A percentile compares a stretch with the other conserved stretches of the same genome.
Conservation (phyloP, 2,113 vertebrate species). For the Phylloscopus whistleri region DNA sequence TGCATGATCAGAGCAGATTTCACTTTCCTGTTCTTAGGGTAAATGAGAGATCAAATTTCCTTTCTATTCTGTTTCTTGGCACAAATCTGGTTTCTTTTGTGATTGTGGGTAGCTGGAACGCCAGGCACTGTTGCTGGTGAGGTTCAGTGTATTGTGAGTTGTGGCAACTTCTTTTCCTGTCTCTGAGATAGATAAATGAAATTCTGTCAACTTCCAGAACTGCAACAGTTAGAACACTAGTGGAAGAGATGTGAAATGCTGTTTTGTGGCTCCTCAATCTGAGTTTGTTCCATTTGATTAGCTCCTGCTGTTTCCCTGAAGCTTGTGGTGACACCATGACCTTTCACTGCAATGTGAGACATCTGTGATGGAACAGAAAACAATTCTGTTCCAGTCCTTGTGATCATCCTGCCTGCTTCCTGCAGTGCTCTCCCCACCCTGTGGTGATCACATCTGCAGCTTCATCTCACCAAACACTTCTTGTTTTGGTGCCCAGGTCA, state of each 20-base stretch:
- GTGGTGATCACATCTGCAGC: not conserved
- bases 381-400: not conserved
- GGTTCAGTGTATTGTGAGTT: not conserved
- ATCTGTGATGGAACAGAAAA: not conserved
- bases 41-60: not conserved
- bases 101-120: not conserved
- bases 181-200: not conserved
- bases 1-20: fast-evolving
- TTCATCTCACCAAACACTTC: not conserved
- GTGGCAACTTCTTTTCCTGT: not conserved
- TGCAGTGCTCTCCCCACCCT: not conserved
- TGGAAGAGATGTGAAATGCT: not conserved
- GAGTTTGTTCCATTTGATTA: not conserved
- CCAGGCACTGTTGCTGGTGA: not conserved
- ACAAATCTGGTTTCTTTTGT: not conserved
- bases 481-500: not conserved
- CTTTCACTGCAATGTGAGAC: not conserved
- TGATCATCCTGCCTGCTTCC: not conserved
- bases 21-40: not conserved
- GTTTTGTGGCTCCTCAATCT: not conserved
- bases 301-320: not conserved
- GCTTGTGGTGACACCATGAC: not conserved
- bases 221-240: not conserved
- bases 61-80: not conserved
- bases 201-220: not conserved